Percentiles rank a stretch among this genome's conserved stretches.
These are phyloP conservation scores for Ctena decussata DNA, from an alignment of 2,888 invertebrate species.

Conservation along the genomic window DNA sequence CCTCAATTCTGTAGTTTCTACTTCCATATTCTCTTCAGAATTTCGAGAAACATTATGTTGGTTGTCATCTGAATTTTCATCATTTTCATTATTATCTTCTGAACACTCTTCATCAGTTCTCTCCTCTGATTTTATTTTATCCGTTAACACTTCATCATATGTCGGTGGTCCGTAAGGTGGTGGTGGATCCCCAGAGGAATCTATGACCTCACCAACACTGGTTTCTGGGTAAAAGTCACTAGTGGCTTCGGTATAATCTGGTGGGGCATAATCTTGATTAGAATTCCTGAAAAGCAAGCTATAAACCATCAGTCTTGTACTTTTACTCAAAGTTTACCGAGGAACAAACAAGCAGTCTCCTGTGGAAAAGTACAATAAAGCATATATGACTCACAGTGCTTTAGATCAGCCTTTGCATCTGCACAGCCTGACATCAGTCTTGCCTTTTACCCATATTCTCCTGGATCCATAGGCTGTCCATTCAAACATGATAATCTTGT, in stretches of 20 bases:
- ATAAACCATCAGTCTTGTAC: too few species aligned
- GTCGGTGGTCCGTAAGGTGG: slow-evolving; percentile 61
- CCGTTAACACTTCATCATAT: slow-evolving; percentile 46
- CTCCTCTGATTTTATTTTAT: slow-evolving; percentile 9
- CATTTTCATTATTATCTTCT: neutral
- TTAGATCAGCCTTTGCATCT: too few species aligned
- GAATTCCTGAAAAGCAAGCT: slow-evolving; percentile 20
- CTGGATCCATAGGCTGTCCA: too few species aligned
- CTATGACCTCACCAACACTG: slow-evolving; percentile 30
- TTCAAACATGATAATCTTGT: too few species aligned
- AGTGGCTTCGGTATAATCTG: slow-evolving; percentile 54
- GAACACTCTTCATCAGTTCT: neutral
- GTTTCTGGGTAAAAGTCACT: slow-evolving; percentile 55
- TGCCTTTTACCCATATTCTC: too few species aligned
- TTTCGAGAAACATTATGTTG: neutral
- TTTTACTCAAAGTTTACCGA: too few species aligned
- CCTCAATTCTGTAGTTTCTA: neutral
- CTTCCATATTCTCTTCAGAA: neutral
- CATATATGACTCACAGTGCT: too few species aligned
- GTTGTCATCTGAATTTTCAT: neutral
- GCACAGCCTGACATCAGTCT: too few species aligned
- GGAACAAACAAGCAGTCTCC: too few species aligned
- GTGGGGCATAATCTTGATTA: slow-evolving; percentile 38
- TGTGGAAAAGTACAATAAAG: too few species aligned
- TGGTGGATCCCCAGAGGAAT: slow-evolving; percentile 44